Evolutionary conservation across 2,797 vertebrate genomes (phyloP), one percentile per base, ranked within the genome.

Genomic region (Tadarida brasiliensis): DNA sequence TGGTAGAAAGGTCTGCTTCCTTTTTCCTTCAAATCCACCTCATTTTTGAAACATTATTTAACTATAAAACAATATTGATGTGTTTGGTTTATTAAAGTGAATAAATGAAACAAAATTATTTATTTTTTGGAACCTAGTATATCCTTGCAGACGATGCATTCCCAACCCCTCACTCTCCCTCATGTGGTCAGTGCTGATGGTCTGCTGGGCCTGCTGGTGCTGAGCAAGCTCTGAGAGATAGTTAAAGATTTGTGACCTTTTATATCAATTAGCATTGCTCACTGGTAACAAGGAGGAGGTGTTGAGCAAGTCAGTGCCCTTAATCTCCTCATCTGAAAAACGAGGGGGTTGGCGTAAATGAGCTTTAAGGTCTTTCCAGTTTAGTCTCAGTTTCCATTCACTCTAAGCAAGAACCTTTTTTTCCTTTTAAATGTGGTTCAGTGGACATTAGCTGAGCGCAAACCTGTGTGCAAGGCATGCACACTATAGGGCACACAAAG

Each of bases 241-340:
- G 80, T 91, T 76, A 87, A 61, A 96, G 59, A 94, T 19, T 11
- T n/a, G 49, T 87, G 82, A 86, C 54, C 57, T 88, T 91, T 83
- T 61, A 12, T 44, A 30, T 93, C 24, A 77, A 22, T 87, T 93
- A 51, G 80, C 30, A 7, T 89, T 89, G 67, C 49, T 85, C 49
- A 65, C 74, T 59, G 84, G 47, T 78, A 77, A 78, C 26, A 92
- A 74, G 44, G 47, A 74, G 70, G 30, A 90, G 71, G 49, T 54
- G 26, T 91, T 95, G 73, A 67, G 33, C 51, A 86, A 92, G 57
- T 83, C 49, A 33, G 33, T 93, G 94, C 67, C 44, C 92, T 84
- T 96, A 65, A 78, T 93, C 33, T 76, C 33, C 87, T 83, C 81
- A 76, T 85, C 78, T 92, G 59, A 94, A 76, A 86, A 88, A 56